Base-by-base conservation (phyloP, 2,888 invertebrate genomes). In the Fissipunctia ypsillon region DNA sequence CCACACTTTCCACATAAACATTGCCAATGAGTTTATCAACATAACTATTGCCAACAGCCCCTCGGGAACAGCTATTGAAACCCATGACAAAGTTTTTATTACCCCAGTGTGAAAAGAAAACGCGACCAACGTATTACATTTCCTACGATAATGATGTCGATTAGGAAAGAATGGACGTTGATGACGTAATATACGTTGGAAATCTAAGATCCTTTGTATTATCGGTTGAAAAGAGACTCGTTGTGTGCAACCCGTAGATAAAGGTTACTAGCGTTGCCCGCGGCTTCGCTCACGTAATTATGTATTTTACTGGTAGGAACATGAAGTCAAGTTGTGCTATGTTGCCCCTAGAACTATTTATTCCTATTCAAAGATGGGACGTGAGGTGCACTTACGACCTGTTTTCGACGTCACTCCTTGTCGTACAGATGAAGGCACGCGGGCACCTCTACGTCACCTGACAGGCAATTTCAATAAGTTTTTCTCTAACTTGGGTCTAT, bases 21-120 rank as follows among this genome's bases (percentile, higher is more conserved):
- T 64, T 57, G 41, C 0, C 22, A 28, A 52, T 70, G 57, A 75
- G 56, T 63, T 76, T 76, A 43, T 50, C 35, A 48, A 69, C 45
- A 48, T 16, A 70, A 54, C 71, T 61, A 70, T 57, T 61, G 41
- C n/a, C 3, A 45, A 63, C 3, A 22, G 63, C 31, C 19, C 10
- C 43, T 63, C 22, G 10, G 19, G 25, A 65, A 54, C 35, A 19
- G 14, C 64, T 9, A 67, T 71, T 54, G 57, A 79, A 61, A 64
- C 25, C 12, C 6, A 25, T 0, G 43, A 19, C 35, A 31, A 83
- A 72, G 59, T 79, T 80, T 71, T 67, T 79, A 80, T 59, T 43
- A 14, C 54, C 16, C 4, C 7, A 48, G n/a, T 43, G 28, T 3
- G 48, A 54, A 63, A 66, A 83, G 66, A 79, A 69, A 71, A 16